Evolutionary conservation across 2,113 vertebrate genomes (phyloP).

Genomic region (Nyctibius bracteatus): DNA sequence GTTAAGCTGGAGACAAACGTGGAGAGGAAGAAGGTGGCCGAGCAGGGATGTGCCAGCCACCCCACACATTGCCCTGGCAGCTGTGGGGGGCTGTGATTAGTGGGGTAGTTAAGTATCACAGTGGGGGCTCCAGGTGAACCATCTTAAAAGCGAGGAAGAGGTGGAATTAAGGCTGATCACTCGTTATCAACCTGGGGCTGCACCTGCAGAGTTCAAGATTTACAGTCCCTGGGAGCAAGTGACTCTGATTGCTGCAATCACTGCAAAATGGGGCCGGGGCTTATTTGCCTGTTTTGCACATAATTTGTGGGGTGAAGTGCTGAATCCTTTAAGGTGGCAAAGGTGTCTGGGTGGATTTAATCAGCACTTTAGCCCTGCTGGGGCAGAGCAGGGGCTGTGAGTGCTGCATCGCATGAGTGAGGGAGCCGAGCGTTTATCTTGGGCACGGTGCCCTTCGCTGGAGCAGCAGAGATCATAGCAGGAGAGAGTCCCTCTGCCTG

Average conservation of each 20-base stretch:
- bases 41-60: neutral
- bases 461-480: neutral
- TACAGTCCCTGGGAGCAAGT: neutral
- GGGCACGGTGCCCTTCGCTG: fast-evolving
- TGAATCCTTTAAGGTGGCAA: neutral
- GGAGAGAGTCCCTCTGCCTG: neutral
- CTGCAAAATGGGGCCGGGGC: neutral
- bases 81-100: neutral
- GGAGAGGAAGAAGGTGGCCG: neutral
- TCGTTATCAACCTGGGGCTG: neutral
- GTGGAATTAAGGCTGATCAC: constrained; percentile 33
- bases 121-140: neutral
- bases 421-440: fast-evolving
- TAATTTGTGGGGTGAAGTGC: neutral
- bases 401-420: neutral
- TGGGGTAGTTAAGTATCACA: neutral
- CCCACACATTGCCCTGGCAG: fast-evolving
- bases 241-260: constrained; percentile 58
- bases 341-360: neutral
- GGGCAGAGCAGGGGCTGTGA: neutral
- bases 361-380: neutral
- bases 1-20: neutral
- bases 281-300: neutral
- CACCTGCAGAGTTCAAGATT: neutral
- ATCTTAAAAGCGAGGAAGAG: neutral